Evolutionary conservation across 2,888 invertebrate species (phyloP), one percentile per base, ranked within the genome.

Genomic region (Pachydiplax longipennis): DNA sequence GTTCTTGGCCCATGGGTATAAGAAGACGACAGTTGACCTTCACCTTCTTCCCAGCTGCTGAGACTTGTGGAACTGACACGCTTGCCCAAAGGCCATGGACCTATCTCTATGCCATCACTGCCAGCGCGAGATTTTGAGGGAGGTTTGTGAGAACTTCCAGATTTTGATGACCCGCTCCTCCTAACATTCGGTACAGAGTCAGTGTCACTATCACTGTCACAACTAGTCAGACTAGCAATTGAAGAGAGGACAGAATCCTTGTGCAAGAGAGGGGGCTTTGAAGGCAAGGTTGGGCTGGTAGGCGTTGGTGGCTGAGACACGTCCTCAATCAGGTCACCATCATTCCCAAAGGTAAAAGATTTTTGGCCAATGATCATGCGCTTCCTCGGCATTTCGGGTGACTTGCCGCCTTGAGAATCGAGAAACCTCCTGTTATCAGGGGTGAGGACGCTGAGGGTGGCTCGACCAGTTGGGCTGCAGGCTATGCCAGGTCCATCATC

Each of bases 341-440:
- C 93, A n/a, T 92, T 92, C 81, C 92, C 92, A 90, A 94, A 92
- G 25, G 93, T 93, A 92, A 93, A 94, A 8, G 93, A 93, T 83
- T 92, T 92, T 80, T 93, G 93, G 8, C 93, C 94, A 53, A 94
- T 92, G 81, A 94, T 93, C 91, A 94, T 92, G 31, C 93, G 92
- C 91, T 93, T 92, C 40, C 93, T 91, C 15, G 93, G 92, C 15
- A 92, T 92, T 81, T 92, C 91, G 0, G 92, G 91, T 61, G 91
- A 92, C 90, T 92, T 92, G 81, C 92, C 92, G 13, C 93, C 93
- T 91, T 94, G 94, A 90, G 92, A 93, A 91, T 94, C 93, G 65
- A 94, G 92, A 92, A 93, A 94, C 73, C 92, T 92, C 37, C 94
- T 92, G 91, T 94, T 94, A 91, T 93, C 94, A 5, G 94, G 94